phyloP scores from a whole-genome alignment of 2,888 invertebrate species.

The Esperia sulphurella region DNA sequence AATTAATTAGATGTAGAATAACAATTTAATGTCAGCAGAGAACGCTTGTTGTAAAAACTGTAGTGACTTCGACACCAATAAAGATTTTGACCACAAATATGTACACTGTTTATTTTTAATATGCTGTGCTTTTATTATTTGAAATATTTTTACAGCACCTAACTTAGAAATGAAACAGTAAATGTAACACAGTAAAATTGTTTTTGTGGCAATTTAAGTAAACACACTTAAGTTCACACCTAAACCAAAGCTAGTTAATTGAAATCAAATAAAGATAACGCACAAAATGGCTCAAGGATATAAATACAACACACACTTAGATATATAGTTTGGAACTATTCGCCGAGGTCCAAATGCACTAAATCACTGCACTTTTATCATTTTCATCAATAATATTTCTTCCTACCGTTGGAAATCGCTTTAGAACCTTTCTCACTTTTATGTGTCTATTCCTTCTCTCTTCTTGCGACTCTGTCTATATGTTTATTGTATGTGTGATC shows the following conservation, averaged over 20 bases:
- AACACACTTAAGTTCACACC: neutral
- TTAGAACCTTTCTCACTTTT: conserved; percentile 43
- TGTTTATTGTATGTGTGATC: conserved; percentile 55
- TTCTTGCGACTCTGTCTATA: conserved; percentile 45
- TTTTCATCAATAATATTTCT: conserved; percentile 52
- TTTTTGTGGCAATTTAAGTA: neutral
- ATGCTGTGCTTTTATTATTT: neutral
- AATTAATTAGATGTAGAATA: conserved; percentile 48
- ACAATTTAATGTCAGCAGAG: conserved; percentile 28
- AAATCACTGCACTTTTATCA: conserved; percentile 55
- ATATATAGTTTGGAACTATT: conserved; percentile 42
- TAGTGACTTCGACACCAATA: conserved; percentile 15
- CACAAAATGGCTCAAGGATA: conserved; percentile 67
- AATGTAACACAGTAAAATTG: neutral
- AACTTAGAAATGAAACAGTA: neutral
- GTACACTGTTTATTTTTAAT: conserved; percentile 7
- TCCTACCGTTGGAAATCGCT: conserved; percentile 43
- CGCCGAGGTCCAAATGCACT: conserved; percentile 46
- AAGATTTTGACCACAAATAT: conserved; percentile 12
- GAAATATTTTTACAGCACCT: neutral
- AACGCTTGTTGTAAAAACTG: conserved; percentile 39
- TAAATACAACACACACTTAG: conserved; percentile 34
- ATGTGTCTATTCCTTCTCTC: conserved; percentile 51
- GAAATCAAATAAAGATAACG: conserved; percentile 27
- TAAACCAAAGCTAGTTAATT: neutral